Base-by-base conservation (phyloP, 2,888 invertebrate species). In the Branchinecta sandiegonensis region DNA sequence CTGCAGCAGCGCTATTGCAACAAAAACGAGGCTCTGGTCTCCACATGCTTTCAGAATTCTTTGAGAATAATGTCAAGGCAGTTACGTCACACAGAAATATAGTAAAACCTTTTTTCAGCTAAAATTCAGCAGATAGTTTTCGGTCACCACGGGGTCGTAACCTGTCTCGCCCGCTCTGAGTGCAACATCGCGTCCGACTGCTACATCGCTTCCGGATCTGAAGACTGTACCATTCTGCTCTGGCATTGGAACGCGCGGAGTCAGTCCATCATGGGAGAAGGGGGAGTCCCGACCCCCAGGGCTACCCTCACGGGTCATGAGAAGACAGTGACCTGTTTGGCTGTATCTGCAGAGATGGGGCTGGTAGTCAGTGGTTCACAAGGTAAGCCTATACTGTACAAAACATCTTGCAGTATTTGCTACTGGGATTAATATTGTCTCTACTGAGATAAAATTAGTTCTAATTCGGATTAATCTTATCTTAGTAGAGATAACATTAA, bases 231-330 rank as follows among this genome's bases (percentile, higher is more conserved):
- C 0, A 94, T 99, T 37, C 82, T 97, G 69, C 81, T 99, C 68
- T 99, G 99, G 99, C 96, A 97, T 76, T 99, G 99, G 94, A 97
- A 87, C 75, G 94, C 93, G 0, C 84, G 93, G n/a, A 91, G 91
- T 71, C 95, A 95, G 78, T 92, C 92, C 71, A 93, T 99, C 74
- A 93, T 97, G 48, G 97, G 97, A 8, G 97, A 99, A 79, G 65
- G 65, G 13, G 94, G 93, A 17, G 82, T 89, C 68, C 96, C 97
- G 0, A 94, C 95, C 47, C 99, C 99, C 6, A 85, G 96, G 73
- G 95, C 96, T 10, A 94, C 96, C 7, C 83, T 99, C 37, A 97
- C 97, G 0, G 99, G 99, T 0, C 99, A 99, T 80, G 95, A 97
- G 78, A 90, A 94, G 75, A 89, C 94, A 70, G 90, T 99, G 73